phyloP scores from a whole-genome alignment of 2,113 vertebrate species.

The Rousettus leschenaultii region DNA sequence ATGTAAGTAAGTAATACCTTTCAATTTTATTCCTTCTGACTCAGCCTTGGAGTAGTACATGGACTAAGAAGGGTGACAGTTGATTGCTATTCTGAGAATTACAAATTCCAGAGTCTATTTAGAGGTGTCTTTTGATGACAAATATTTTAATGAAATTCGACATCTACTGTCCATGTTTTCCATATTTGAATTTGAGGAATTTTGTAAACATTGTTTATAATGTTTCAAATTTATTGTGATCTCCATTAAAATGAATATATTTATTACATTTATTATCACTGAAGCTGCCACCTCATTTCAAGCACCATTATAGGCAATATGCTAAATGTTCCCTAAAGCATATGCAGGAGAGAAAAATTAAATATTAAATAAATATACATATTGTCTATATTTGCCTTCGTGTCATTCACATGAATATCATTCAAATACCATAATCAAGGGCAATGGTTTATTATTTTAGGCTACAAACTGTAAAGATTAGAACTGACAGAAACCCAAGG shows the following conservation, averaged over 20 bases:
- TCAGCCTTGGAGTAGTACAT: not conserved
- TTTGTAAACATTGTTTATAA: not conserved
- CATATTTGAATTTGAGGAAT: not conserved
- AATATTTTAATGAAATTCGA: not conserved
- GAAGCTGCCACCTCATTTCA: not conserved
- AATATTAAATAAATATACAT: constrained; percentile 6
- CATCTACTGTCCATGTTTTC: not conserved
- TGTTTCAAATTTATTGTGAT: not conserved
- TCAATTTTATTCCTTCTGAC: not conserved
- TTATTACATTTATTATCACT: not conserved
- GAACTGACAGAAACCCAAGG: constrained; percentile 57
- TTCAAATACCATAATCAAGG: constrained; percentile 30
- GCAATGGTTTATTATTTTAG: constrained; percentile 49
- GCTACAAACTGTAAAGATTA: constrained; percentile 46
- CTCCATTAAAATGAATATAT: not conserved
- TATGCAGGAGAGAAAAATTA: constrained; percentile 19
- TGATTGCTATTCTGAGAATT: not conserved
- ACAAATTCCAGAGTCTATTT: not conserved
- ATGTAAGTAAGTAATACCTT: not conserved
- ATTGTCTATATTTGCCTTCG: not conserved
- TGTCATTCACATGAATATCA: constrained; percentile 7
- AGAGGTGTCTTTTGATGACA: not conserved
- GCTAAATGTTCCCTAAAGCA: not conserved
- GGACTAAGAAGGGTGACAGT: not conserved
- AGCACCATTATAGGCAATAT: not conserved